A percentile compares a stretch with the other conserved stretches of the same genome.
phyloP scores from a whole-genome alignment of 2,888 invertebrate species.

The Epirrita christyi region DNA sequence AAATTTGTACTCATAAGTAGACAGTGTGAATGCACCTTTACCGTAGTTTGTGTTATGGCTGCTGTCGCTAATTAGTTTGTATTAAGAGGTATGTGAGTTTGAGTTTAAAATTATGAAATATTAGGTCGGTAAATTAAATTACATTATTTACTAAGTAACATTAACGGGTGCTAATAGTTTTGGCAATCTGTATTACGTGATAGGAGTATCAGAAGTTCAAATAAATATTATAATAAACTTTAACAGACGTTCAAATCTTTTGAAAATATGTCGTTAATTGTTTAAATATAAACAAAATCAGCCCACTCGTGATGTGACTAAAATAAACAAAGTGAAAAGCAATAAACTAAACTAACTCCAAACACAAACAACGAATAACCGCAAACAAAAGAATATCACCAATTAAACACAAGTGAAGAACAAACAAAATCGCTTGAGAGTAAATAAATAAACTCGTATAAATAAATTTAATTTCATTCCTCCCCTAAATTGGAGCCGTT shows the following conservation, averaged over 20 bases:
- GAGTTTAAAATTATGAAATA: slow-evolving; percentile 44
- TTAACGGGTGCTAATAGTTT: too few species aligned
- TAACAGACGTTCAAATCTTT: too few species aligned
- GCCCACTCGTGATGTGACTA: not conserved
- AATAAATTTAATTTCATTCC: slow-evolving; percentile 83
- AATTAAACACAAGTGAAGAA: slow-evolving; percentile 55
- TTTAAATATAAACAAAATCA: too few species aligned
- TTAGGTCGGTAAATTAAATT: slow-evolving; percentile 25
- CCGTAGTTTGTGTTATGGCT: slow-evolving; percentile 60
- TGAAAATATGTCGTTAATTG: too few species aligned
- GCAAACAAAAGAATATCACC: slow-evolving; percentile 47
- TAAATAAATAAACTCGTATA: slow-evolving; percentile 79
- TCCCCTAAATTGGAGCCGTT: slow-evolving; percentile 78
- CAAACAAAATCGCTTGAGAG: slow-evolving; percentile 57
- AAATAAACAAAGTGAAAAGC: slow-evolving; percentile 11
- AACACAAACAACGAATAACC: slow-evolving; percentile 24
- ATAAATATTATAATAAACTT: too few species aligned
- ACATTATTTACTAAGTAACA: not conserved
- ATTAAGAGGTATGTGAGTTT: slow-evolving; percentile 52
- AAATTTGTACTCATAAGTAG: slow-evolving; percentile 78
- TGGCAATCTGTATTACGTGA: too few species aligned
- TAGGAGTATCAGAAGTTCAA: too few species aligned
- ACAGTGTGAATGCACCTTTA: slow-evolving; percentile 77
- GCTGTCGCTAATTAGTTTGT: slow-evolving; percentile 66
- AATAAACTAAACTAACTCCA: slow-evolving; percentile 24